A percentile compares a stretch with the other conserved stretches of the same genome.
phyloP scores from a whole-genome alignment of 1,140 invertebrate species.

The Akabosia matsudoensis region DNA sequence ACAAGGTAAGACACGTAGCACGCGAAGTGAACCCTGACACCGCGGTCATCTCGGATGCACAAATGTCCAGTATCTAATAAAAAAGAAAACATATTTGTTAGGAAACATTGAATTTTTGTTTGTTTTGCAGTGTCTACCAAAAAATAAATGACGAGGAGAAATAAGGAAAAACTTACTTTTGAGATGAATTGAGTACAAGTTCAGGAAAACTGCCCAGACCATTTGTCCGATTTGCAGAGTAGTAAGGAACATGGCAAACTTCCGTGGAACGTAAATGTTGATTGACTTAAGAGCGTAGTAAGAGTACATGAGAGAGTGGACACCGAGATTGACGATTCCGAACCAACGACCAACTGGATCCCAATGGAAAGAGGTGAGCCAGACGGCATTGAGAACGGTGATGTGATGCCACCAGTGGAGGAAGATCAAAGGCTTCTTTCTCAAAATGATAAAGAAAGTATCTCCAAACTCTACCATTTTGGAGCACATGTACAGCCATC shows the following conservation, averaged over 20 bases:
- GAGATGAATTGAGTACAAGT: background rate
- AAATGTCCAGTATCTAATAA: conserved; percentile 17
- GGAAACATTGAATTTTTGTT: no score
- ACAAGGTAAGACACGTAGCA: conserved; percentile 14
- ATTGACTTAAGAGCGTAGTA: conserved; percentile 18
- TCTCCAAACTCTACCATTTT: conserved; percentile 49
- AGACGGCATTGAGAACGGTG: conserved; percentile 86
- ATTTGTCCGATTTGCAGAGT: conserved; percentile 2
- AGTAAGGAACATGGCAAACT: background rate
- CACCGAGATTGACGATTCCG: conserved; percentile 29
- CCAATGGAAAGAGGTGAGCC: conserved; percentile 95
- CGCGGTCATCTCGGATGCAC: conserved; percentile 24
- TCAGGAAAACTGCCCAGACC: background rate
- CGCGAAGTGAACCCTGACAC: conserved; percentile 32
- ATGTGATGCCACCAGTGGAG: conserved; percentile 88
- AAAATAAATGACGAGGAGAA: background rate
- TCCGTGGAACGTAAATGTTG: background rate
- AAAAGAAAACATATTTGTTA: background rate
- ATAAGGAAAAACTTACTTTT: background rate
- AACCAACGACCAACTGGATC: conserved; percentile 72
- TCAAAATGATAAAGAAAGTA: conserved; percentile 91
- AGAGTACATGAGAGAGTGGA: conserved; percentile 32
- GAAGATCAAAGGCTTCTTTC: conserved; percentile 96
- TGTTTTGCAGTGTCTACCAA: no score
- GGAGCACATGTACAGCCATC: conserved; percentile 3